These are phyloP conservation scores for Eutrigla gurnardus DNA, from an alignment of 2,797 vertebrate genomes.

Conservation along the genomic window DNA sequence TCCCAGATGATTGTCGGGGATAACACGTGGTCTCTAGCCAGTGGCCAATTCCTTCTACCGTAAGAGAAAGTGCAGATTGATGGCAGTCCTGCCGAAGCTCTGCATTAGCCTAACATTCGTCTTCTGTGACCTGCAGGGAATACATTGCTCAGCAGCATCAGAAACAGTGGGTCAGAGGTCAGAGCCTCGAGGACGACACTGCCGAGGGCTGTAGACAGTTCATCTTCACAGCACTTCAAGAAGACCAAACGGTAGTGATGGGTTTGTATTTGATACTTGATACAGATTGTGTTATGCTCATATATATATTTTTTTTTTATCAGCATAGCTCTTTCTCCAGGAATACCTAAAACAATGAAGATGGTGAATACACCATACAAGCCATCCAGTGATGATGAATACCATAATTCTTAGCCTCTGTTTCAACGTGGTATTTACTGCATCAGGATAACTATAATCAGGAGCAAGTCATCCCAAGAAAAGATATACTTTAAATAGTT, in stretches of 20 bases:
- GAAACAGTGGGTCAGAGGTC: conserved; percentile 49
- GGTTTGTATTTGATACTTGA: no score
- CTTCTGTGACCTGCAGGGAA: conserved; percentile 42
- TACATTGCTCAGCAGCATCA: conserved; percentile 37
- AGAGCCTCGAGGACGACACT: conserved; percentile 29
- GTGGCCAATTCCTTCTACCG: conserved; percentile 32
- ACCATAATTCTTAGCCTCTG: conserved; percentile 23
- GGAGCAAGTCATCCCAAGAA: conserved; percentile 17
- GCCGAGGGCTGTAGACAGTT: conserved; percentile 21
- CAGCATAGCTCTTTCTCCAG: not conserved
- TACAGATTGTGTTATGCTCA: conserved; percentile 10
- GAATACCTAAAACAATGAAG: not conserved
- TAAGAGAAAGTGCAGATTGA: conserved; percentile 55
- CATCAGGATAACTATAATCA: conserved; percentile 35
- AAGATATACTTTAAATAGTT: conserved; percentile 14
- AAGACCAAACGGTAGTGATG: not conserved
- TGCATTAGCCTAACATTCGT: conserved; percentile 45
- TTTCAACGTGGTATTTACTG: conserved; percentile 33
- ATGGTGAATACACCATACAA: conserved; percentile 1
- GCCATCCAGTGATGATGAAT: not conserved
- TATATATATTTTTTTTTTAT: not conserved
- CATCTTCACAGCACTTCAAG: conserved; percentile 20
- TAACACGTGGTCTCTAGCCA: conserved; percentile 33
- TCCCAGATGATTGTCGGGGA: conserved; percentile 39
- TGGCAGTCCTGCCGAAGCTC: conserved; percentile 38